Evolutionary conservation across 2,113 vertebrate species (phyloP).

Genomic region (Notarius lentiginosus): DNA sequence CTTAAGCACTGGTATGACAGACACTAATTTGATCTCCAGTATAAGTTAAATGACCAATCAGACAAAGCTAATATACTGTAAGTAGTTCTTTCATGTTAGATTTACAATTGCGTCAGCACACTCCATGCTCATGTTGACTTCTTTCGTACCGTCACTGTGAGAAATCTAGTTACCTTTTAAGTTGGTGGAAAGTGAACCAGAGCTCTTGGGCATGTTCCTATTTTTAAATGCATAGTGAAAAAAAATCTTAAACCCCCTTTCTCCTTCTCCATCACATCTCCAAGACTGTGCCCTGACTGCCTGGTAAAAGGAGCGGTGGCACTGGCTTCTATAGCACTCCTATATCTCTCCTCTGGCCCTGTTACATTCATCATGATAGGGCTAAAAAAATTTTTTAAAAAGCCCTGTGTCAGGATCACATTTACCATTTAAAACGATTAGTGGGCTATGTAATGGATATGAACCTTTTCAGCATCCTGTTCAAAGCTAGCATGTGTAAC

Average conservation of each 20-base stretch:
- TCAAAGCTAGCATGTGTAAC: slow-evolving; percentile 19
- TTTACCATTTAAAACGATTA: slow-evolving; percentile 42
- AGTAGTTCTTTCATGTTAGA: neutral
- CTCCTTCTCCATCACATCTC: slow-evolving; percentile 59
- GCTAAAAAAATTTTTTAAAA: slow-evolving; percentile 5
- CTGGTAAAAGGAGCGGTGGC: slow-evolving; percentile 29
- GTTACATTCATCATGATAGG: slow-evolving; percentile 46
- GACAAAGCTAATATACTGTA: neutral
- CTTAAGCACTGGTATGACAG: neutral
- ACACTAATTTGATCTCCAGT: neutral
- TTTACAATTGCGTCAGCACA: neutral
- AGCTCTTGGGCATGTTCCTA: neutral
- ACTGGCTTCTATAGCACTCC: slow-evolving; percentile 41
- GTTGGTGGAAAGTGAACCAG: neutral
- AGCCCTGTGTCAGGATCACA: slow-evolving; percentile 33
- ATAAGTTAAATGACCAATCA: neutral
- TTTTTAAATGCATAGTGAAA: neutral
- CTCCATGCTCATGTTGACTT: neutral
- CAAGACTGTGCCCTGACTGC: slow-evolving; percentile 55
- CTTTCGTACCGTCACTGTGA: neutral
- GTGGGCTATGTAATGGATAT: slow-evolving; percentile 32
- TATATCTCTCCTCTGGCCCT: slow-evolving; percentile 51
- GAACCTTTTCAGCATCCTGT: slow-evolving; percentile 16
- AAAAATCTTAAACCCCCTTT: neutral
- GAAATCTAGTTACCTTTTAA: neutral